Conservation (phyloP, 1,140 invertebrate species). For the Eubasilissa regina region DNA sequence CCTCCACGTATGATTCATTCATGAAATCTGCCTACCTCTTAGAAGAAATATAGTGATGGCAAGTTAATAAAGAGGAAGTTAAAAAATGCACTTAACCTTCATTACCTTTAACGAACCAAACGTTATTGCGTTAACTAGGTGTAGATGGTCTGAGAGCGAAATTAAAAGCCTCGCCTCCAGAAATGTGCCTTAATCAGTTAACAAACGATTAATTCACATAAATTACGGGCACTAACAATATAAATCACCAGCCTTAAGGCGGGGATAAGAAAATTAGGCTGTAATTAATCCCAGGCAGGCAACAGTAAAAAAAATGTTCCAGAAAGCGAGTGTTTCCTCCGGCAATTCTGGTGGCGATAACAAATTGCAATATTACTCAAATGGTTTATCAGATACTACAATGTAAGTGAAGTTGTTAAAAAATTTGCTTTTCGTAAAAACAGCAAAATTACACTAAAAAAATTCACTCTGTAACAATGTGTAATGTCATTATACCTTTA, state of each 20-base stretch:
- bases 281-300: constrained; percentile 13
- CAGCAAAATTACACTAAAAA: too few relatives aligned
- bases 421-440: background rate
- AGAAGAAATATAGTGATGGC: too few relatives aligned
- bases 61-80: background rate
- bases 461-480: too few relatives aligned
- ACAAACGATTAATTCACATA: constrained; percentile 31
- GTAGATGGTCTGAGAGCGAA: background rate
- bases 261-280: constrained; percentile 37
- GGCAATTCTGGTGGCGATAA: background rate
- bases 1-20: too few relatives aligned
- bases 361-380: constrained; percentile 6
- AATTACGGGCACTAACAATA: constrained; percentile 19
- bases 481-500: too few relatives aligned
- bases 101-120: too few relatives aligned
- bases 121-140: too few relatives aligned
- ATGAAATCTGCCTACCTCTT: too few relatives aligned
- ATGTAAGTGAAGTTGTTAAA: constrained; percentile 3
- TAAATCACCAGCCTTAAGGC: constrained; percentile 9
- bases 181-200: constrained; percentile 33
- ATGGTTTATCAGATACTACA: background rate
- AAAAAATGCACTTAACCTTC: background rate
- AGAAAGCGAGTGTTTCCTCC: background rate
- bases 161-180: background rate
- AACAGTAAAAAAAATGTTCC: constrained; percentile 1